Base-by-base conservation (phyloP, 2,888 invertebrate genomes). In the Eupithecia pulchellata region DNA sequence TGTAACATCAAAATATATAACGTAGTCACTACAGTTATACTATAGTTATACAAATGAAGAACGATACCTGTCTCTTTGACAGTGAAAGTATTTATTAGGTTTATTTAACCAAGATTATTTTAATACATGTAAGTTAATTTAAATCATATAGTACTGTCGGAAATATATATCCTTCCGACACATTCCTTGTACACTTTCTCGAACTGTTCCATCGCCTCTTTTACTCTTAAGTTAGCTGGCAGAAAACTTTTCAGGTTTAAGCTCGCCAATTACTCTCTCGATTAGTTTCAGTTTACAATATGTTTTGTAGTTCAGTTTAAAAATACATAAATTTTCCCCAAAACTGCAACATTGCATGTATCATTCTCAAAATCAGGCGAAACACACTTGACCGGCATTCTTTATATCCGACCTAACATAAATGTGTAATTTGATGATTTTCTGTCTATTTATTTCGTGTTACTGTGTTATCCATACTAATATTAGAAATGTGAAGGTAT, bases 361-460 rank as follows among this genome's bases (percentile, higher is more conserved):
- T 70, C 72, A 65, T 75, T 69, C 69, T 73, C 55, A 2, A 68
- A 63, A 74, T 58, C 64, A 57, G 71, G 71, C 72, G 74, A 76
- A 74, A 75, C 71, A 72, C 66, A 73, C 70, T 71, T 73, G 74
- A 75, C 78, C 75, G 69, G 72, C 57, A 69, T 76, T 69, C 71
- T 75, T 72, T 68, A 63, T 57, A 30, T 34, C 30, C 66, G 42
- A 69, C 71, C 80, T 86, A 85, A n/a, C 42, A 5, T 47, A 20
- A 20, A 79, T 84, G 70, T 85, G 81, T 88, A 88, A 89, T 89
- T 89, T 86, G 80, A 81, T 88, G 82, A 89, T 87, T 86, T 89
- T 85, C 81, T 82, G 84, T 84, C 80, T 81, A 80, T 86, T 85
- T 84, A 84, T 84, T 86, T 86, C 80, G 63, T 64, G 78, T 39